These are phyloP conservation scores for Calypte anna DNA, from an alignment of 2,113 vertebrate genomes.

Conservation along the genomic window DNA sequence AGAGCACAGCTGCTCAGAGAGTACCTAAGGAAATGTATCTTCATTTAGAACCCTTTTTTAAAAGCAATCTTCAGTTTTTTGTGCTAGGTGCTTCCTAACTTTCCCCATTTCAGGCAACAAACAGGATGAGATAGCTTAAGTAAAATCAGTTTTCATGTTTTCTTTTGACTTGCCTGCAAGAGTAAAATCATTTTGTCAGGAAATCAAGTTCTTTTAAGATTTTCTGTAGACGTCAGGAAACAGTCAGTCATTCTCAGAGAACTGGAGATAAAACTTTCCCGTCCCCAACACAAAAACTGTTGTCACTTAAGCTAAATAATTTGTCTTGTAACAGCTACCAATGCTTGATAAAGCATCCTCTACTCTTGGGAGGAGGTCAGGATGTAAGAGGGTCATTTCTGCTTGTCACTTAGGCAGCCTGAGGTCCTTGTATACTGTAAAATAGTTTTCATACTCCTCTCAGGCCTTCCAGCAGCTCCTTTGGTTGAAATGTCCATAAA, in stretches of 20 bases:
- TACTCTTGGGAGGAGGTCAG: background rate
- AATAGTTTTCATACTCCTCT: background rate
- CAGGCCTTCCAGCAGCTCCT: background rate
- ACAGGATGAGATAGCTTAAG: background rate
- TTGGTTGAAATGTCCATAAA: background rate
- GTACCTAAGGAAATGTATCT: background rate
- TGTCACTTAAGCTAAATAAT: background rate
- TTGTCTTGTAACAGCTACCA: background rate
- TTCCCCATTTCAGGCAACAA: background rate
- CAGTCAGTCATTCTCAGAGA: background rate
- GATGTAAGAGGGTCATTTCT: background rate
- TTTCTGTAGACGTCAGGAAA: background rate
- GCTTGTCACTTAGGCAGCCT: background rate
- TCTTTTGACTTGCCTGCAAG: background rate
- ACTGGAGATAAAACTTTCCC: background rate
- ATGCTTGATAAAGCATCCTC: background rate
- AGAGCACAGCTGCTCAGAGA: background rate
- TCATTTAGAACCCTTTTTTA: background rate
- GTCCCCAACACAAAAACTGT: background rate
- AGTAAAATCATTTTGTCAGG: background rate
- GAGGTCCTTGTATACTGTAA: background rate
- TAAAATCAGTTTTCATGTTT: background rate
- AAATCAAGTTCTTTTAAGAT: background rate
- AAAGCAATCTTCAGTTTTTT: background rate
- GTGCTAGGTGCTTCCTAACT: background rate